These are phyloP conservation scores for Mesocricetus auratus DNA, from an alignment of 2,113 vertebrate genomes.

Conservation along the genomic window DNA sequence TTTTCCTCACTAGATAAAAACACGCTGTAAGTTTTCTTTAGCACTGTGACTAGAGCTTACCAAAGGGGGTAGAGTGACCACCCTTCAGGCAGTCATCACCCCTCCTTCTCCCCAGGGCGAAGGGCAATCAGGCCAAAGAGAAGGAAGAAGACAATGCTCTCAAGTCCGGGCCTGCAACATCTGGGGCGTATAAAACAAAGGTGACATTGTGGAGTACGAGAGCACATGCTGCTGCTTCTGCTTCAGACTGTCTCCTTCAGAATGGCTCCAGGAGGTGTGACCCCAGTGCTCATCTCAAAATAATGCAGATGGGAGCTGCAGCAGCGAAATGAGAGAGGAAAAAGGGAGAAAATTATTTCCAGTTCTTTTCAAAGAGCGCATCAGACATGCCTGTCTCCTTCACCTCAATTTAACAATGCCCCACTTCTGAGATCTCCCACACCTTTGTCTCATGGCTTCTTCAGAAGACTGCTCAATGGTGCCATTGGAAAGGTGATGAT, in stretches of 20 bases:
- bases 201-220: background rate
- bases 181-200: constrained; percentile 37
- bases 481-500: background rate
- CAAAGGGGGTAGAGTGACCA: constrained; percentile 69
- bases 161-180: constrained; percentile 15
- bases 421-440: background rate
- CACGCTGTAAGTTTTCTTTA: constrained; percentile 74
- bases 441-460: background rate
- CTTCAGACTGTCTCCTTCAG: background rate
- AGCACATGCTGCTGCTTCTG: background rate
- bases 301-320: background rate
- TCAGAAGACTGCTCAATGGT: background rate
- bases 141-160: constrained; percentile 41
- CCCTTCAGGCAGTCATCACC: constrained; percentile 2
- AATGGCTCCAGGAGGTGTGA: background rate
- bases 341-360: background rate
- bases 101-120: background rate
- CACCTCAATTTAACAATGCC: background rate
- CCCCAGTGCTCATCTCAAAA: background rate
- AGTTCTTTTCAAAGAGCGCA: background rate
- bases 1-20: constrained; percentile 71
- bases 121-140: constrained; percentile 65
- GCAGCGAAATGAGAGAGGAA: background rate
- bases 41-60: constrained; percentile 72
- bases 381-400: background rate